Evolutionary conservation across 2,113 vertebrate species (phyloP).

Genomic region (Pelmatolapia mariae): DNA sequence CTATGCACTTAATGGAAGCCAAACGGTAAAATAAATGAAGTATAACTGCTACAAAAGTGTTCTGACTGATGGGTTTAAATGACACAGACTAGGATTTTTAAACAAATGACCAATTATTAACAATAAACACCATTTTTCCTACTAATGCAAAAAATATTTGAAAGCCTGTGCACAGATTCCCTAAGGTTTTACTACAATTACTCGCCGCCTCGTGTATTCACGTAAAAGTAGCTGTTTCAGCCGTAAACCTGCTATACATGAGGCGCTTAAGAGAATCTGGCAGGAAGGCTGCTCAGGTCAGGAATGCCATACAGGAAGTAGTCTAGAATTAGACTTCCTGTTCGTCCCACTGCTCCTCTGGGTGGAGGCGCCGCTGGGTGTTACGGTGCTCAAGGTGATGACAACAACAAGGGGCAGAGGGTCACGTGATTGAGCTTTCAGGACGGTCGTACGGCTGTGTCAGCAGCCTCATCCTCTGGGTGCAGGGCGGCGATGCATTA

Average conservation of each 20-base stretch:
- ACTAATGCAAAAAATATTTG: neutral
- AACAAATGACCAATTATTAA: neutral
- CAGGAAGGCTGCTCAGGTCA: slow-evolving; percentile 69
- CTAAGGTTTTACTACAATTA: neutral
- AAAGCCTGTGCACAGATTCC: neutral
- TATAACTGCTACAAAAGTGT: neutral
- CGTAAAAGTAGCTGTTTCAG: neutral
- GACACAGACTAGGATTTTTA: neutral
- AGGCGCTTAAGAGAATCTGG: slow-evolving; percentile 9
- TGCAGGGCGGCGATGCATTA: neutral
- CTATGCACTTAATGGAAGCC: slow-evolving; percentile 16
- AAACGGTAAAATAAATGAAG: slow-evolving; percentile 18
- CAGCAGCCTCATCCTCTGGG: neutral
- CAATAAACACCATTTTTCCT: neutral
- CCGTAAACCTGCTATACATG: neutral
- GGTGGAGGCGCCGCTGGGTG: slow-evolving; percentile 32
- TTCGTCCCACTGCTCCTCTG: slow-evolving; percentile 42
- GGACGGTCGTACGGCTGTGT: neutral
- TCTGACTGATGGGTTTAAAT: neutral
- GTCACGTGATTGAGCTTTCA: neutral
- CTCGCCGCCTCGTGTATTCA: neutral
- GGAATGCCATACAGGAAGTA: slow-evolving; percentile 79
- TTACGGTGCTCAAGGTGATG: slow-evolving; percentile 45
- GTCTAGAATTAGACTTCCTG: slow-evolving; percentile 78
- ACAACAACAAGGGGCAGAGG: neutral